These are phyloP conservation scores for Psilopogon haemacephalus DNA, from an alignment of 2,113 vertebrate genomes.

Conservation along the genomic window DNA sequence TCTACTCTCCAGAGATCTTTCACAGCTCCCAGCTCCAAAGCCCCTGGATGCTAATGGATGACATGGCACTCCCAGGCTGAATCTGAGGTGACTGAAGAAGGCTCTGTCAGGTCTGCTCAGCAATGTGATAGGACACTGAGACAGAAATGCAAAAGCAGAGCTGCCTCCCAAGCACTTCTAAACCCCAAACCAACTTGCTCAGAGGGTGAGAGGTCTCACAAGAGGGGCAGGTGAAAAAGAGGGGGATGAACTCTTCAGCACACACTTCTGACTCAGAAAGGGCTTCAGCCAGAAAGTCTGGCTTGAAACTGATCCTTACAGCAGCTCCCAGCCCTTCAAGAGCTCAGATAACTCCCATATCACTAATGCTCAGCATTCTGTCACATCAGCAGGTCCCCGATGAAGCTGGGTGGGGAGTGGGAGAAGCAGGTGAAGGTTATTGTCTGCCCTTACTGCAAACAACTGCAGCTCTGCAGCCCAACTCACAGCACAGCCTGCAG, in stretches of 20 bases:
- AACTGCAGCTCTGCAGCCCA: neutral
- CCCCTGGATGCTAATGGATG: neutral
- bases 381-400: neutral
- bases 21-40: neutral
- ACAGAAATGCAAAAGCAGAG: neutral
- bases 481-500: neutral
- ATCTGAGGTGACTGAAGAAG: neutral
- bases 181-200: neutral
- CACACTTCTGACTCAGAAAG: neutral
- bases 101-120: neutral
- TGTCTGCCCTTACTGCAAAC: neutral
- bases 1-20: neutral
- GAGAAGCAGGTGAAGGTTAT: neutral
- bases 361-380: neutral
- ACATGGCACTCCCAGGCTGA: neutral
- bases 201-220: neutral
- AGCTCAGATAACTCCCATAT: neutral
- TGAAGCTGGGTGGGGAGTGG: neutral
- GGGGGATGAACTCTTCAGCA: conserved; percentile 14
- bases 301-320: neutral
- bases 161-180: neutral
- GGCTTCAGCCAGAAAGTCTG: neutral
- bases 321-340: neutral
- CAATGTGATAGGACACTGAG: neutral
- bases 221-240: neutral